Base-by-base conservation (phyloP, 2,888 invertebrate species). In the Thereva nobilitata region DNA sequence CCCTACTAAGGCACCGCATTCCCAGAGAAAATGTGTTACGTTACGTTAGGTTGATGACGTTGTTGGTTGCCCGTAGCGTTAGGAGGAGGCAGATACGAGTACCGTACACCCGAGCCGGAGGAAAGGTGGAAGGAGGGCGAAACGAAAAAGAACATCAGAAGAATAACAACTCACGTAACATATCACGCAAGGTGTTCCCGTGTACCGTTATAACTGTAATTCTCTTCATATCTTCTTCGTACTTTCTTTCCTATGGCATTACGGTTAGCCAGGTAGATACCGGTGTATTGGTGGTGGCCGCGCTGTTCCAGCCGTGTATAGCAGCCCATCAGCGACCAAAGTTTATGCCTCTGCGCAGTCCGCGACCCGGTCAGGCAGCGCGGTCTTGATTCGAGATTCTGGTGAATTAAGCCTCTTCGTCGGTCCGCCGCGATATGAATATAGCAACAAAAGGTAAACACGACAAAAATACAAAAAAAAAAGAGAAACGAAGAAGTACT, bases 171-270 rank as follows among this genome's bases (percentile, higher is more conserved):
- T 72, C 72, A 71, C 70, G 71, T 71, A 72, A 72, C 71, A 71
- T 68, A 73, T 71, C 72, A 73, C 66, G 73, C 72, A 73, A 73
- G 73, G 73, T 73, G 73, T 73, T 72, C 71, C 71, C 71, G 70
- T 68, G 68, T 72, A 70, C 73, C 72, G 73, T 73, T 73, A 73
- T 72, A 73, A 73, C 73, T 70, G 73, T 73, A 72, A 68, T 72
- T 70, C 68, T 69, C 68, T 70, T 68, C 57, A 50, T 50, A 61
- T 61, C 61, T 61, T 61, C 61, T 61, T 61, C 61, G 23, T 41
- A 47, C 53, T 64, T 64, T 64, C 52, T 53, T 52, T 42, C 53
- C 64, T 42, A 42, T 64, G 44, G 53, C 44, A 64, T 52, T 64
- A 53, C 53, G 53, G 52, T 64, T 12, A n/a, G 42, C 10, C 42